These are phyloP conservation scores for Drosophila acutilabella DNA, from an alignment of 2,888 invertebrate genomes.

Conservation along the genomic window DNA sequence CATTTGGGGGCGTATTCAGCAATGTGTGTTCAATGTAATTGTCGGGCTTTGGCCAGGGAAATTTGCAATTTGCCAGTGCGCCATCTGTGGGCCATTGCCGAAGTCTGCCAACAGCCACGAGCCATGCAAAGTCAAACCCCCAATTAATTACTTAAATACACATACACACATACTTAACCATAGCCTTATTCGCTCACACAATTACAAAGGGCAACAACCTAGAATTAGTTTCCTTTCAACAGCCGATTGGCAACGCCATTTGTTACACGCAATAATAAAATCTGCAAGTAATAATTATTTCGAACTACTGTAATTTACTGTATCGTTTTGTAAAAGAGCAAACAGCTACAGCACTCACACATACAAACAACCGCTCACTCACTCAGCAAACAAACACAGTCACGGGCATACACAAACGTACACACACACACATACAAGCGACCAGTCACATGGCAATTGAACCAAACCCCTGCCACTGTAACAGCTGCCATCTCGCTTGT, in stretches of 20 bases:
- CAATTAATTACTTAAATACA: constrained; percentile 28
- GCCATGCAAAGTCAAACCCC: constrained; percentile 40
- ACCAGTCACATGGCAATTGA: constrained; percentile 70
- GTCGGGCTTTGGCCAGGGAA: constrained; percentile 62
- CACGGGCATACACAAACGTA: constrained; percentile 23
- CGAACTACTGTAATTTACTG: constrained; percentile 31
- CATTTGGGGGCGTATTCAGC: constrained; percentile 65
- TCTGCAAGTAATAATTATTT: constrained; percentile 40
- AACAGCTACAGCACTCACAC: constrained; percentile 16
- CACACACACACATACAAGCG: constrained; percentile 50
- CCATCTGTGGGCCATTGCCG: constrained; percentile 55
- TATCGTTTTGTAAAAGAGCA: constrained; percentile 39
- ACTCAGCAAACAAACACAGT: constrained; percentile 22
- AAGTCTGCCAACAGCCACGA: constrained; percentile 22
- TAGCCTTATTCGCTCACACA: neutral
- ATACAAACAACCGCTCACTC: constrained; percentile 27
- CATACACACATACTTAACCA: neutral
- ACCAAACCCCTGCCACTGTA: constrained; percentile 73
- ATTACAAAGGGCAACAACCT: constrained; percentile 45
- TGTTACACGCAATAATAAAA: constrained; percentile 17
- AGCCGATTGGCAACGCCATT: constrained; percentile 19
- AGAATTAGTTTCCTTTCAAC: constrained; percentile 22
- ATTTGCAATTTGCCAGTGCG: constrained; percentile 57
- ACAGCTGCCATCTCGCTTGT: constrained; percentile 64
- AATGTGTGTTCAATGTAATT: constrained; percentile 60